Conservation (phyloP, 2,113 vertebrate species). For the Neoarius graeffei region DNA sequence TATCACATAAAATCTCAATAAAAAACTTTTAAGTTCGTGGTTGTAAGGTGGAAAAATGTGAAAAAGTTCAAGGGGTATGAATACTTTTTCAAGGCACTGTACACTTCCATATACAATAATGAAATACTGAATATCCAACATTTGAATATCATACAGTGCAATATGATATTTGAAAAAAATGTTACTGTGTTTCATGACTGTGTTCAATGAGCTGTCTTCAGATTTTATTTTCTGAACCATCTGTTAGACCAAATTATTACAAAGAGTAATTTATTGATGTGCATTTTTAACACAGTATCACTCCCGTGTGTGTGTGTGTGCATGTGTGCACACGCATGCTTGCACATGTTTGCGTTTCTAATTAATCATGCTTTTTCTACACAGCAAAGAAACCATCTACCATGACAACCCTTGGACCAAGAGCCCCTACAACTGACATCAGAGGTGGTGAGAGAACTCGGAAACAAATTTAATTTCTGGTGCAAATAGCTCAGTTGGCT, state of each 20-base stretch:
- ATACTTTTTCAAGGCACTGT: too few relatives aligned
- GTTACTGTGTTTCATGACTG: neutral
- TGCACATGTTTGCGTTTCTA: neutral
- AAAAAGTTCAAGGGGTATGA: too few relatives aligned
- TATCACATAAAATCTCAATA: too few relatives aligned
- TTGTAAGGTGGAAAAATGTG: too few relatives aligned
- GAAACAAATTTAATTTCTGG: neutral
- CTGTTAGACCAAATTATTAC: neutral
- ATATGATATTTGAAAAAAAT: neutral
- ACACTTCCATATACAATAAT: neutral
- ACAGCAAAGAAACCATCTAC: constrained; percentile 58
- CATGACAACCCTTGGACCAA: constrained; percentile 65
- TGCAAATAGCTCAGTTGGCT: neutral
- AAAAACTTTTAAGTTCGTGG: too few relatives aligned
- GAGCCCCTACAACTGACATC: constrained; percentile 60
- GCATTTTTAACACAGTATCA: neutral
- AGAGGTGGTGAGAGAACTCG: constrained; percentile 58
- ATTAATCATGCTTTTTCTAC: constrained; percentile 22
- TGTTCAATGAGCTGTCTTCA: neutral
- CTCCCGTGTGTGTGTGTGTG: neutral
- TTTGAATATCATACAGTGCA: neutral
- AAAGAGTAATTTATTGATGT: neutral
- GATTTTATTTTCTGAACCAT: neutral
- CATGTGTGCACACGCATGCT: neutral
- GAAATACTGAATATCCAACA: neutral